Base-by-base conservation (phyloP, 2,888 invertebrate genomes). In the Blera fallax region DNA sequence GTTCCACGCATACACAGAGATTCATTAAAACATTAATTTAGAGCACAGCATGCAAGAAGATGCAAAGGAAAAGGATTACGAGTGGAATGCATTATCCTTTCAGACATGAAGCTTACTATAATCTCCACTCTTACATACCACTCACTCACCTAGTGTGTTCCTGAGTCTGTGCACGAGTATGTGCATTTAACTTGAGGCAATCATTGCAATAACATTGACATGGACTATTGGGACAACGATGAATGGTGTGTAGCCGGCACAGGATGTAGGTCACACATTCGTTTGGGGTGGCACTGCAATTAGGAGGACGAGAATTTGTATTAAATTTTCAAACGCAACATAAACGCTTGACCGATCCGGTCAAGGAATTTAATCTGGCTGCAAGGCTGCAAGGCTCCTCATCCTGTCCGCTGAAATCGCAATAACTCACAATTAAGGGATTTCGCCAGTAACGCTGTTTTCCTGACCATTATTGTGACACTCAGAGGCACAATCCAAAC, bases 21-120 rank as follows among this genome's bases (percentile, higher is more conserved):
- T 76, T 82, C 81, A 82, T 82, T 82, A 82, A 76, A 65, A 64
- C 58, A 82, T 81, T 76, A 56, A 81, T 81, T 70, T 76, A 58
- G 76, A 54, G 16, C 64, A 70, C 29, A 62, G 67, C 62, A 74
- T 56, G 54, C 60, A 50, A 29, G 18, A 58, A 24, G 37, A 62
- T 74, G 52, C 34, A n/a, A n/a, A n/a, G n/a, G 43, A 21, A 40
- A 54, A 43, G 14, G 54, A 21, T 11, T 10, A 60, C 8, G 18
- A 8, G 37, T 34, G 27, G 14, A 27, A 34, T n/a, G 16, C 54
- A 70, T 37, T 37, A 65, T 48, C 78, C 62, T 43, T 45, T 56
- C 29, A 56, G 54, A 64, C 48, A 65, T 18, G 62, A 10, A 27
- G 37, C 56, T 18, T 54, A 27, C 52, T 24, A 18, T 24, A 60